A percentile compares a stretch with the other conserved stretches of the same genome.
Evolutionary conservation across 1,140 invertebrate species (phyloP).

Genomic region (Scaptomyza graminum): DNA sequence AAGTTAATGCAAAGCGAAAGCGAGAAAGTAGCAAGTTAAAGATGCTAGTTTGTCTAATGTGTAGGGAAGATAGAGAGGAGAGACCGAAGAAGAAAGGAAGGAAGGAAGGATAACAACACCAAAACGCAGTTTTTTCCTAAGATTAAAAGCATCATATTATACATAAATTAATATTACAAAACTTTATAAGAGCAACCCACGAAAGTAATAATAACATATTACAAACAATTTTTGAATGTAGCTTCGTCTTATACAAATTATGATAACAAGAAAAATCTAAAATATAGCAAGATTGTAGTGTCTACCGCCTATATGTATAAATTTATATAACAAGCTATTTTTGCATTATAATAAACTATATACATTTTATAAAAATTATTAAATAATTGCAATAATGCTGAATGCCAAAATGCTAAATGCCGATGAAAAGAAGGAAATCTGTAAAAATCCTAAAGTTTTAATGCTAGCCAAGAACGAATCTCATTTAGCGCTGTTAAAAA

Average conservation of each 20-base stretch:
- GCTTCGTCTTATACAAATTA: conserved; percentile 46
- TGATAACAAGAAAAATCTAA: too few species aligned
- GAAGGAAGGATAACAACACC: conserved; percentile 41
- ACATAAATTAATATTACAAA: conserved; percentile 18
- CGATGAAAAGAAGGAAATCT: conserved; percentile 18
- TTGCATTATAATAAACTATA: conserved; percentile 49
- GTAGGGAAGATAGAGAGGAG: too few species aligned
- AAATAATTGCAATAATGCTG: conserved; percentile 36
- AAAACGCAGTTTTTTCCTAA: conserved; percentile 32
- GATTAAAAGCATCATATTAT: background rate
- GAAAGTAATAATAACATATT: background rate
- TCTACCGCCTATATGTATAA: conserved; percentile 50
- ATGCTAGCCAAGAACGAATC: conserved; percentile 60
- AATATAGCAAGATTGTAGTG: conserved; percentile 38
- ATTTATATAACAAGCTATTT: conserved; percentile 52
- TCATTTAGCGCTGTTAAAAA: conserved; percentile 56
- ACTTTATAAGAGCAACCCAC: conserved; percentile 5
- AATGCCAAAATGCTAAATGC: conserved; percentile 15
- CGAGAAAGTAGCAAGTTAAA: conserved; percentile 16
- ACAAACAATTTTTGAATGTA: conserved; percentile 48
- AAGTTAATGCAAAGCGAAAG: background rate
- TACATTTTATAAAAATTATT: conserved; percentile 22
- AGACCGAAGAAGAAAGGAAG: background rate
- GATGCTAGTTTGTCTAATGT: background rate
- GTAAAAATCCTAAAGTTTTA: conserved; percentile 18